Base-by-base conservation (phyloP, 2,113 vertebrate genomes). In the Coptodon rendalli region DNA sequence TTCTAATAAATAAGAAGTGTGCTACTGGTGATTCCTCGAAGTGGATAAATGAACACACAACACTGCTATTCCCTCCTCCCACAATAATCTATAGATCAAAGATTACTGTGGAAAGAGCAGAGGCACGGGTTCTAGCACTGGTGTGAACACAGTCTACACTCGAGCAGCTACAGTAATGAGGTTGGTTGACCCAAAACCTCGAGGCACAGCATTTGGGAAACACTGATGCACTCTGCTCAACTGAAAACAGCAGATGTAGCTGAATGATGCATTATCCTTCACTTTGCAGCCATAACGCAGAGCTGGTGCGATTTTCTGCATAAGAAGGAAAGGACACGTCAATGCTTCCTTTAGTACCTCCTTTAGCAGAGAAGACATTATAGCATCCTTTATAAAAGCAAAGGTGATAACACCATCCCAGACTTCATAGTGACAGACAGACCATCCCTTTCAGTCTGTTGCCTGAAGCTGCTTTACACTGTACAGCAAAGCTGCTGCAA, bases 221-320 rank as follows among this genome's bases (percentile, higher is more conserved):
- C 57, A 61, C 57, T 9, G 27, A 61, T 61, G 14, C 27, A 61
- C 57, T 61, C 57, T 59, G 57, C 57, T 59, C 27, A 17, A 61
- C 57, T 61, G 9, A 17, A 2, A 31, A 29, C 27, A 61, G 57
- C 57, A 31, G 14, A 61, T 61, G 57, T 6, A 61, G 57, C 27
- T 61, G 14, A 61, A 61, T 31, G 57, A 61, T 61, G 14, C 57
- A 2, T 61, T 5, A 61, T 61, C 8, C 57, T 61, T 5, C 57
- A 31, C 8, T 2, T 27, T 2, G 57, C 57, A 61, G 57, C 57
- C 27, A 31, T 61, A 0, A 10, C 0, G 57, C 57, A 31, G 57
- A 61, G 57, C 57, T 61, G 14, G 27, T 61, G 57, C 14, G 8
- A 61, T 57, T 27, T 24, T 27, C 54, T 57, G 24, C 12, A 0